These are phyloP conservation scores for Hippoglossus hippoglossus DNA, from an alignment of 2,797 vertebrate genomes.

Conservation along the genomic window DNA sequence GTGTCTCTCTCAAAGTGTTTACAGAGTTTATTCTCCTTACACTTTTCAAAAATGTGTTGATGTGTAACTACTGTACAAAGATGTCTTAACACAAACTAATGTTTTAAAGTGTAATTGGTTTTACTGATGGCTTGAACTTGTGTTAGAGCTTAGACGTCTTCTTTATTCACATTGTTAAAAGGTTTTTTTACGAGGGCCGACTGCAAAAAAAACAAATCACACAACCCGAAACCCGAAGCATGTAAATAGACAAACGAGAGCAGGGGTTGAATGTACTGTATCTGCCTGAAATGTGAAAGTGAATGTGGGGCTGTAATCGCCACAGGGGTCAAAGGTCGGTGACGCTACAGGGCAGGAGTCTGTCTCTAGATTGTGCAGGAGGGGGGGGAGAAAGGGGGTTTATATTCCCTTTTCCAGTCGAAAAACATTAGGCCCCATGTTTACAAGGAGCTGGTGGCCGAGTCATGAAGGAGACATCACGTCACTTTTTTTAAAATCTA, in stretches of 20 bases:
- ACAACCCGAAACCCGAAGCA: constrained; percentile 48
- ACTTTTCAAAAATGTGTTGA: constrained; percentile 76
- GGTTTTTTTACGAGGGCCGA: constrained; percentile 64
- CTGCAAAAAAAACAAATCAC: constrained; percentile 57
- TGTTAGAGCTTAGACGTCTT: constrained; percentile 72
- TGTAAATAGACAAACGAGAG: constrained; percentile 51
- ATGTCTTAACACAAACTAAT: constrained; percentile 72
- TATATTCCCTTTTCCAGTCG: constrained; percentile 58
- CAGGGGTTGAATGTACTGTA: constrained; percentile 75
- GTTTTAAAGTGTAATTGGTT: constrained; percentile 74
- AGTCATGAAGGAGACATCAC: constrained; percentile 84
- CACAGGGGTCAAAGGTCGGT: constrained; percentile 59
- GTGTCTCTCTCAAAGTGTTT: constrained; percentile 60
- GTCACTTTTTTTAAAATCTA: constrained; percentile 86
- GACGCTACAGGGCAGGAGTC: constrained; percentile 36
- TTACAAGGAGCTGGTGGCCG: constrained; percentile 78
- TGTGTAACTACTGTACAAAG: constrained; percentile 83
- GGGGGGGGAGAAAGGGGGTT: constrained; percentile 28
- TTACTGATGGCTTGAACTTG: constrained; percentile 69
- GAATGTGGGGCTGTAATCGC: constrained; percentile 41
- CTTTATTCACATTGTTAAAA: constrained; percentile 65
- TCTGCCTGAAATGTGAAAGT: constrained; percentile 71
- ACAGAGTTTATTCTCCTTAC: constrained; percentile 64
- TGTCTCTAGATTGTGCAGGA: constrained; percentile 35
- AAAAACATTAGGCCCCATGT: constrained; percentile 60